Base-by-base conservation (phyloP, 2,113 vertebrate genomes). In the Egretta garzetta region DNA sequence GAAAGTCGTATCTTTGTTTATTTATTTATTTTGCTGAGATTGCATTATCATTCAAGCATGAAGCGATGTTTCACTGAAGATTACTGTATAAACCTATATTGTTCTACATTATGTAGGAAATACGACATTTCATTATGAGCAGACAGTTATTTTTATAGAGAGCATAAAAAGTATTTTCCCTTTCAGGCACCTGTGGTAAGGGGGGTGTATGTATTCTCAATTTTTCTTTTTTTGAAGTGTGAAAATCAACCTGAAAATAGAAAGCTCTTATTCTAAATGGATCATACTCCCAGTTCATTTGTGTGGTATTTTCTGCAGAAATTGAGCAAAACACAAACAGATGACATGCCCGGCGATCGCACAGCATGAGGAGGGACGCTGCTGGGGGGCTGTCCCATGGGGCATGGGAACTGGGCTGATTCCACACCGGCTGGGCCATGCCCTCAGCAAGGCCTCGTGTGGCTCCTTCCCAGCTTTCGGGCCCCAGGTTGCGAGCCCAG, bases 61-160 rank as follows among this genome's bases (percentile, higher is more conserved):
- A 97, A 96, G 94, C 2, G n/a, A 90, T 96, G 86, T 97, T 96
- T 95, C 90, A 95, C 80, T 89, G 95, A 96, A 96, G 95, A 97
- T 97, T 96, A 91, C 88, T 89, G 91, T 95, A 90, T 95, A 95
- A 95, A 90, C 70, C 92, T 71, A 63, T 96, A 95, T 88, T 95
- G 74, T 93, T 95, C 88, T 94, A 43, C 83, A 88, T 96, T 92
- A 91, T 88, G 56, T 70, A 52, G 73, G 74, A 96, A 96, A 95
- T 95, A 87, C 5, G 41, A 55, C 95, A 93, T 96, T 97, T 97
- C 92, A 94, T 97, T 97, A 95, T 10, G 72, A 95, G 77, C 67
- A 97, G 94, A 68, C 81, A 83, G 74, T 96, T 83, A 88, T 91
- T 96, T 97, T 94, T 97, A 96, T 84, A n/a, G 95, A 70, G 62